A percentile compares a stretch with the other conserved stretches of the same genome.
Conservation (phyloP, 1,140 invertebrate species). For the Delia radicum region DNA sequence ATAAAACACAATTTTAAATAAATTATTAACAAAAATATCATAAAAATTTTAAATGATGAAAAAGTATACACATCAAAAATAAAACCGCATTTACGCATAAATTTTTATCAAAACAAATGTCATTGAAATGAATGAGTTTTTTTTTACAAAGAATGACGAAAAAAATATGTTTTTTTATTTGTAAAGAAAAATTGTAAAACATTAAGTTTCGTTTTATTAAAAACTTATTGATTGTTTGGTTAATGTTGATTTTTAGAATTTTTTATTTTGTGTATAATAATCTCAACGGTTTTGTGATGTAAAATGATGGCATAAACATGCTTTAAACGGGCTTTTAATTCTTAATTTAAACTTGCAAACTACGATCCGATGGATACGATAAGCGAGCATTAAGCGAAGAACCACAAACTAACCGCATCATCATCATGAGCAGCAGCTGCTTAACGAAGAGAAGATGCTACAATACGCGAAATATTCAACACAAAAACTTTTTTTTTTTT, state of each 20-base stretch:
- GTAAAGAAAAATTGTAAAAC: neutral
- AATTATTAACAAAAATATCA: neutral
- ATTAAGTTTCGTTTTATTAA: neutral
- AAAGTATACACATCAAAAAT: neutral
- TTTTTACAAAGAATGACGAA: neutral
- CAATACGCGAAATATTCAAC: neutral
- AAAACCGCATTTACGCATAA: neutral
- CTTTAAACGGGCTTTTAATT: neutral
- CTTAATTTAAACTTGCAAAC: neutral
- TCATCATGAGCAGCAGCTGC: neutral
- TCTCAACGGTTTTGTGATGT: no score
- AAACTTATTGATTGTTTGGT: neutral
- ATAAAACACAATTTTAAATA: no score
- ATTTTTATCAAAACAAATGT: neutral
- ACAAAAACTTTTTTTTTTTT: no score
- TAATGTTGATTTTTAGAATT: neutral
- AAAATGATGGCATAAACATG: no score
- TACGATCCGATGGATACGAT: neutral
- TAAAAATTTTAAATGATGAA: neutral
- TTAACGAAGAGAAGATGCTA: neutral
- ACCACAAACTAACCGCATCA: neutral
- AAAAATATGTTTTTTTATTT: neutral
- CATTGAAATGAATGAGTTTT: conserved; percentile 7
- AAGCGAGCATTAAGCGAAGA: neutral
- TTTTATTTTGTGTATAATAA: no score